Evolutionary conservation across 2,113 vertebrate genomes (phyloP).

Genomic region (Ammodytes dubius): DNA sequence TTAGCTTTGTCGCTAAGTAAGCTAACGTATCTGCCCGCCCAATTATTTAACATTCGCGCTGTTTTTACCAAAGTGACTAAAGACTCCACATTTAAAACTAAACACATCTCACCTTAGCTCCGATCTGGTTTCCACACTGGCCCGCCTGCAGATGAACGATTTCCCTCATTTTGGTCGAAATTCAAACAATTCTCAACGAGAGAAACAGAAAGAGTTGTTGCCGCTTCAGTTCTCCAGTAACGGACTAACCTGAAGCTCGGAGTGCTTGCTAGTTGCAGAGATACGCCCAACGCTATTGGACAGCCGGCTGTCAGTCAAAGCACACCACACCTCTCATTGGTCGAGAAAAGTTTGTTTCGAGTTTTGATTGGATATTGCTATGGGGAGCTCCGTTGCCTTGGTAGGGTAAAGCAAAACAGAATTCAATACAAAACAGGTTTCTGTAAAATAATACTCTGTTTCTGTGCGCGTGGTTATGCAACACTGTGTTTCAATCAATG

Average conservation of each 20-base stretch:
- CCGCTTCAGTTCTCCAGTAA: neutral
- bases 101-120: slow-evolving; percentile 58
- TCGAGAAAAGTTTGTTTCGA: neutral
- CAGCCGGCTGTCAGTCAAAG: slow-evolving; percentile 17
- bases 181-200: neutral
- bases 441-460: neutral
- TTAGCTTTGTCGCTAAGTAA: slow-evolving; percentile 29
- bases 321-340: slow-evolving; percentile 24
- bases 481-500: neutral
- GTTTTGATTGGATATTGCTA: slow-evolving; percentile 28
- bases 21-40: slow-evolving; percentile 32
- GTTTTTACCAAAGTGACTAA: neutral
- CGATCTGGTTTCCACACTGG: slow-evolving; percentile 75
- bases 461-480: neutral
- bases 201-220: neutral
- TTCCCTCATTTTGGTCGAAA: slow-evolving; percentile 64
- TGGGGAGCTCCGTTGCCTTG: slow-evolving; percentile 17
- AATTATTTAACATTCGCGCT: slow-evolving; percentile 19
- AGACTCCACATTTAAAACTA: neutral
- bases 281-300: slow-evolving; percentile 11
- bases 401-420: slow-evolving; percentile 43
- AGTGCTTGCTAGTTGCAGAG: neutral
- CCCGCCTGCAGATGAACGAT: slow-evolving; percentile 74
- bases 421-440: neutral
- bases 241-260: slow-evolving; percentile 30